Evolutionary conservation across 1,140 invertebrate species (phyloP).

Genomic region (Cotesia typhae): DNA sequence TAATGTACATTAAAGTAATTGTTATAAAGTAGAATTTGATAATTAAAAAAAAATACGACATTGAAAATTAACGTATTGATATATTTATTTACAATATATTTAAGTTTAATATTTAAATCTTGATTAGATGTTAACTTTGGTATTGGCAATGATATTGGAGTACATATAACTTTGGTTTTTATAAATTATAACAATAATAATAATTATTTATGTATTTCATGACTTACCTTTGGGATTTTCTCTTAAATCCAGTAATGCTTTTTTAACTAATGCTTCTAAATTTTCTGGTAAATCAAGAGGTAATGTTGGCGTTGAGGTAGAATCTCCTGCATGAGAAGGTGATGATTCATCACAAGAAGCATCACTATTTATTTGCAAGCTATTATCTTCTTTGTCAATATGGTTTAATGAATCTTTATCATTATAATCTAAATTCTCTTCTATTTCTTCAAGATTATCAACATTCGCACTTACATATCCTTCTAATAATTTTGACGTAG

Average conservation of each 20-base stretch:
- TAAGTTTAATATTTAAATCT: neutral
- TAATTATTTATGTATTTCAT: constrained; percentile 28
- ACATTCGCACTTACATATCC: constrained; percentile 67
- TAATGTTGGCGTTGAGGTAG: constrained; percentile 20
- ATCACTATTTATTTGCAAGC: constrained; percentile 17
- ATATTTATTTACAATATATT: constrained; percentile 14
- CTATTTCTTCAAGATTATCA: constrained; percentile 52
- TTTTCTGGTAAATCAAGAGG: constrained; percentile 46
- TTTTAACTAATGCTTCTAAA: constrained; percentile 56
- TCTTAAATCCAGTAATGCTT: constrained; percentile 56
- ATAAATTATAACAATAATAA: neutral
- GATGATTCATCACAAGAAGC: constrained; percentile 5
- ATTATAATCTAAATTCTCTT: constrained; percentile 42
- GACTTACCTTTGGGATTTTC: constrained; percentile 48
- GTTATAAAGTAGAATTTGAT: too few species aligned
- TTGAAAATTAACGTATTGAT: neutral
- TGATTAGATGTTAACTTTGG: constrained; percentile 15
- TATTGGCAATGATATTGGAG: neutral
- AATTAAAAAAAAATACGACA: too few species aligned
- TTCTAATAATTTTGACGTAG: constrained; percentile 67
- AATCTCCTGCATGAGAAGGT: constrained; percentile 14
- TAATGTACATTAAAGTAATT: too few species aligned
- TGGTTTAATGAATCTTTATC: constrained; percentile 28
- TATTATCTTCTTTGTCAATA: constrained; percentile 31
- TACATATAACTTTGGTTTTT: constrained; percentile 15